Percentiles rank a stretch among this genome's conserved stretches.
Evolutionary conservation across 2,797 vertebrate species (phyloP).

Genomic region (Pangasius mekongensis): DNA sequence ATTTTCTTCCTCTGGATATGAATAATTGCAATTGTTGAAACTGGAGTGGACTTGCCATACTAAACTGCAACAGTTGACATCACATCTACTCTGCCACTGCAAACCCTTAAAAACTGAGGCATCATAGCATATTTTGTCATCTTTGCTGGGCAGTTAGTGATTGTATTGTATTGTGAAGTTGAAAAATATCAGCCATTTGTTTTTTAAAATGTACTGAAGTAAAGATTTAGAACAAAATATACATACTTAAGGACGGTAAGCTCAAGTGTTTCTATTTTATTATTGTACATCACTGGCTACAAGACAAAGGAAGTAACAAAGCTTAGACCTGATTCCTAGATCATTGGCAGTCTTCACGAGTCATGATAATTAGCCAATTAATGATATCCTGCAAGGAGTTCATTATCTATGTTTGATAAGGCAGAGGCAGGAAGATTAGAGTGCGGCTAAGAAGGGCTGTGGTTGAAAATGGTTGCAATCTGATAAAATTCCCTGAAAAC

Average conservation of each 20-base stretch:
- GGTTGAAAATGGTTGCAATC: slow-evolving; percentile 47
- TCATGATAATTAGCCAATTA: slow-evolving; percentile 66
- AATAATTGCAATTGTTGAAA: background rate
- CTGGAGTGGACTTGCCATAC: background rate
- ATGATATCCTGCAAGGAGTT: slow-evolving; percentile 57
- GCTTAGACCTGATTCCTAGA: background rate
- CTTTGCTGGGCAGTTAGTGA: background rate
- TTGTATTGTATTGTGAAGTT: no score
- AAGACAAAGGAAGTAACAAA: background rate
- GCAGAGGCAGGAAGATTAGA: slow-evolving; percentile 53
- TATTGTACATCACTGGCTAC: background rate
- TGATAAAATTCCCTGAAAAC: slow-evolving; percentile 37
- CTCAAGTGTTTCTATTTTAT: background rate
- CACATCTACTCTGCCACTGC: background rate
- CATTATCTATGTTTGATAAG: slow-evolving; percentile 51
- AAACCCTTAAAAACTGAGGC: background rate
- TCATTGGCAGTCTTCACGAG: background rate
- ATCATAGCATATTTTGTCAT: background rate
- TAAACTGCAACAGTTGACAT: background rate
- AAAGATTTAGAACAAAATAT: background rate
- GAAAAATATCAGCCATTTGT: background rate
- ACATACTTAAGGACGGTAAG: background rate
- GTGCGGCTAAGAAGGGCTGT: slow-evolving; percentile 32
- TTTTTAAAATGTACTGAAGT: background rate
- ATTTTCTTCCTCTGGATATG: background rate